Evolutionary conservation across 2,113 vertebrate species (phyloP), one percentile per base, ranked within the genome.

Genomic region (Atrichornis clamosus): DNA sequence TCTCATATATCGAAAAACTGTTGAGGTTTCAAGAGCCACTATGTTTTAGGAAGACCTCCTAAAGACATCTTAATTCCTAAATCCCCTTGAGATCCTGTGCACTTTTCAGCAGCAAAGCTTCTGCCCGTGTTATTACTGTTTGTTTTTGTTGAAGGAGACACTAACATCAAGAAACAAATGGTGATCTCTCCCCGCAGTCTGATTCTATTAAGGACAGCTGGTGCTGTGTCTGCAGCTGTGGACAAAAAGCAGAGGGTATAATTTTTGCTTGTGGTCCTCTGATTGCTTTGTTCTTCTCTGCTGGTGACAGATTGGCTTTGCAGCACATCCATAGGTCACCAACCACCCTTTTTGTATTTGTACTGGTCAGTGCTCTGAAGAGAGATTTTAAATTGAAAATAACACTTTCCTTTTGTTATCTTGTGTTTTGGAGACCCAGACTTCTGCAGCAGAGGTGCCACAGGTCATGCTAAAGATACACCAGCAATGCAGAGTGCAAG

Each of bases 141-240:
- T 96, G 69, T 93, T 96, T 95, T 88, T 97, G 89, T 97, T 87
- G 87, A 72, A 96, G 95, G 75, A 80, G 90, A 94, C 91, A 59
- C 52, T 84, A 95, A 84, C 93, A 92, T 87, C 64, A 30, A 63
- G 88, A 96, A 94, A 89, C 82, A 84, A 93, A 89, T 74, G 76
- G 55, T 3, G 10, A 49, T 86, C 64, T 95, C 69, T 94, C 53
- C 65, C 65, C 13, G 32, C 89, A 96, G 78, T 74, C 80, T 90
- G 87, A 42, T 93, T 77, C 88, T 53, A 89, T 91, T 91, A 91
- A 75, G 81, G 88, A 87, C 73, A 79, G 90, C 87, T 77, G 90
- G 41, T 74, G 94, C 84, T 95, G 84, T 77, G 53, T 60, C 90
- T 94, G 94, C 52, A 87, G 89, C 79, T 59, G 49, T 19, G 64